A percentile compares a stretch with the other conserved stretches of the same genome.
phyloP scores from a whole-genome alignment of 2,888 invertebrate species.

The Eupithecia subfuscata region DNA sequence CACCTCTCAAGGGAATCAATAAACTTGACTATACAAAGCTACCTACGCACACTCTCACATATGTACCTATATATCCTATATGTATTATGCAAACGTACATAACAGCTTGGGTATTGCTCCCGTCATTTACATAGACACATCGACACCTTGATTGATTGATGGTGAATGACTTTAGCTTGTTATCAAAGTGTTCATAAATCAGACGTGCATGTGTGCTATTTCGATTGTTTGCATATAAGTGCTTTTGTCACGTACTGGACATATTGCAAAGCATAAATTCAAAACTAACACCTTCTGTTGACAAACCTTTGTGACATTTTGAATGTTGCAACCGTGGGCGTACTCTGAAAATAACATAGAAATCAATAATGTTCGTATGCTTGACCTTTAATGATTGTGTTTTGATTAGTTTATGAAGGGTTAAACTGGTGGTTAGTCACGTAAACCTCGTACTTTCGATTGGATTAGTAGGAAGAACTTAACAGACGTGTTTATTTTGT shows the following conservation, averaged over 20 bases:
- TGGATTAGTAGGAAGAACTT: not conserved
- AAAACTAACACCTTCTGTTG: constrained; percentile 26
- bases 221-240: constrained; percentile 31
- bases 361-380: constrained; percentile 16
- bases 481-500: constrained; percentile 13
- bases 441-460: constrained; percentile 1
- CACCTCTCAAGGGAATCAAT: constrained; percentile 27
- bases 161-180: constrained; percentile 56
- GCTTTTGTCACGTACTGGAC: constrained; percentile 32
- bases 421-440: constrained; percentile 11
- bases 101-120: constrained; percentile 52
- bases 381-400: constrained; percentile 22
- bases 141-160: constrained; percentile 62
- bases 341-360: constrained; percentile 18
- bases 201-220: constrained; percentile 43
- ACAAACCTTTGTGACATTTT: constrained; percentile 24
- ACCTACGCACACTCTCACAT: constrained; percentile 8
- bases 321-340: constrained; percentile 20
- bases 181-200: constrained; percentile 60
- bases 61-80: constrained; percentile 4
- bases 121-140: constrained; percentile 57
- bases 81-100: constrained; percentile 31
- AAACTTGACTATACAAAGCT: constrained; percentile 28
- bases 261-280: constrained; percentile 27
- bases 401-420: constrained; percentile 24